These are phyloP conservation scores for Megaustenia siamemsis DNA, from an alignment of 2,888 invertebrate genomes.

Conservation along the genomic window DNA sequence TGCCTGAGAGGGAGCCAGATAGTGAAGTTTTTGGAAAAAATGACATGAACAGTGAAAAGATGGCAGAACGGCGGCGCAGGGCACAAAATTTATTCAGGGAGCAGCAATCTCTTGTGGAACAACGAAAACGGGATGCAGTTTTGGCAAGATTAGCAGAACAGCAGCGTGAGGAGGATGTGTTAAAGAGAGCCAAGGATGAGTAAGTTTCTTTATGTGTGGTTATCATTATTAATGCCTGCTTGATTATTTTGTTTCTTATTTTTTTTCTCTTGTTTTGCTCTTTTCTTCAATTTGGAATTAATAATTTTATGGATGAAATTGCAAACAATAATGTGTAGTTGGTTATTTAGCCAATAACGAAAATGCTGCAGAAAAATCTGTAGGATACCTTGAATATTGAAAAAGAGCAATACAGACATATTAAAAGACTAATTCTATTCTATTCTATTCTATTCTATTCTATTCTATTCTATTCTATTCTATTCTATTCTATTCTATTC, in stretches of 20 bases:
- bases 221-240: neutral
- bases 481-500: too few species aligned
- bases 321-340: too few species aligned
- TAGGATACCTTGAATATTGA: too few species aligned
- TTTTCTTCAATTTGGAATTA: too few species aligned
- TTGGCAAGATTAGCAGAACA: constrained; percentile 77
- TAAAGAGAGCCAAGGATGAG: constrained; percentile 76
- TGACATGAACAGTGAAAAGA: constrained; percentile 78
- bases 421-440: too few species aligned
- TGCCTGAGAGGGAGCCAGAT: constrained; percentile 77
- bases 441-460: too few species aligned
- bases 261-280: neutral
- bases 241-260: neutral
- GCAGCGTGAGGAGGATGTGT: constrained; percentile 76
- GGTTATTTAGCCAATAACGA: too few species aligned
- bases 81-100: constrained; percentile 77
- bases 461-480: too few species aligned
- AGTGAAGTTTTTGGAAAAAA: constrained; percentile 78
- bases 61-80: constrained; percentile 74
- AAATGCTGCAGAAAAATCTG: too few species aligned
- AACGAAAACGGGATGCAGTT: constrained; percentile 77
- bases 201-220: constrained; percentile 70
- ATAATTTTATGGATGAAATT: too few species aligned
- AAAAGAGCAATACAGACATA: too few species aligned
- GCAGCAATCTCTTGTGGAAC: constrained; percentile 77